Evolutionary conservation across 2,888 invertebrate species (phyloP).

Genomic region (Myopa tessellatipennis): DNA sequence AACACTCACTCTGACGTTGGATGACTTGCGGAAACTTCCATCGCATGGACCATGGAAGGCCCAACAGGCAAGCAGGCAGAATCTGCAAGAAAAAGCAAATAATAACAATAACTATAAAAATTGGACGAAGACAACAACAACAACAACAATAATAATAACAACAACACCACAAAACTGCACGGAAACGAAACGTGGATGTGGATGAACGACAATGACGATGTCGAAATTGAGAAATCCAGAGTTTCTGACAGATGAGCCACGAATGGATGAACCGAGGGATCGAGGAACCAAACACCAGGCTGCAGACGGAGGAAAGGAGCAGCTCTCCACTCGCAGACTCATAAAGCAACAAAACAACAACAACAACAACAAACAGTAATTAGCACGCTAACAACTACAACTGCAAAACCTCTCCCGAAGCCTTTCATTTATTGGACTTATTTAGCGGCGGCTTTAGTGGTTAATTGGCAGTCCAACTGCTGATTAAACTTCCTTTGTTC

Average conservation of each 20-base stretch:
- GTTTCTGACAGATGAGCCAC: slow-evolving; percentile 65
- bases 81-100: slow-evolving; percentile 32
- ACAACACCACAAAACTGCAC: slow-evolving; percentile 37
- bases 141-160: slow-evolving; percentile 24
- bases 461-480: slow-evolving; percentile 55
- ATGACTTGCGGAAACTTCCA: slow-evolving; percentile 63
- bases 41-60: slow-evolving; percentile 45
- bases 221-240: slow-evolving; percentile 62
- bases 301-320: slow-evolving; percentile 14
- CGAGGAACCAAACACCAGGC: not conserved
- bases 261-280: slow-evolving; percentile 47
- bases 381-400: slow-evolving; percentile 53
- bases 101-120: slow-evolving; percentile 20
- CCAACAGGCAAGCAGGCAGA: slow-evolving; percentile 32
- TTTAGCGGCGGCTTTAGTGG: slow-evolving; percentile 44
- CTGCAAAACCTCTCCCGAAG: not conserved
- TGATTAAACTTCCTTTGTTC: slow-evolving; percentile 52
- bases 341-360: slow-evolving; percentile 13
- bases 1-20: slow-evolving; percentile 53
- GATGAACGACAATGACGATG: slow-evolving; percentile 63
- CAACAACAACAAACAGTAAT: slow-evolving; percentile 55
- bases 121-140: slow-evolving; percentile 26
- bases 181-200: slow-evolving; percentile 51
- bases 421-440: slow-evolving; percentile 36
- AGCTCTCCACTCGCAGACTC: not conserved